Percentiles rank a stretch among this genome's conserved stretches.
These are phyloP conservation scores for Tetramorium alpestre DNA, from an alignment of 1,140 invertebrate genomes.

Conservation along the genomic window DNA sequence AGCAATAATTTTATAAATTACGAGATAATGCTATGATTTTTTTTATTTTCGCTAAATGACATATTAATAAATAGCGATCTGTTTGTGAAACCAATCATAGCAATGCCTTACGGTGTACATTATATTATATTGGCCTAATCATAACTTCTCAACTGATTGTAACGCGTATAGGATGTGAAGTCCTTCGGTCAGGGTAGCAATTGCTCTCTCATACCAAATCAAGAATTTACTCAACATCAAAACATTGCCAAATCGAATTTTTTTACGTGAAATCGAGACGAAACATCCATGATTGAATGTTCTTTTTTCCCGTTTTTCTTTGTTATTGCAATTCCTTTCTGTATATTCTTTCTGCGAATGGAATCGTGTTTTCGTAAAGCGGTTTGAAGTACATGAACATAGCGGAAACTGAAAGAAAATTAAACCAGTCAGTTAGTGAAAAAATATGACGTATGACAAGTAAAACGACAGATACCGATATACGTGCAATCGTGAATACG, in stretches of 20 bases:
- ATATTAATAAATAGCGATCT: neutral
- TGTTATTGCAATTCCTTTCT: neutral
- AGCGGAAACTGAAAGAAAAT: neutral
- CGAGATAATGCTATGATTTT: neutral
- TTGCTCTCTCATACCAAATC: slow-evolving; percentile 22
- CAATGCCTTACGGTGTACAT: neutral
- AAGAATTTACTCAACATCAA: slow-evolving; percentile 34
- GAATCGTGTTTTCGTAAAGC: neutral
- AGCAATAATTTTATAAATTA: neutral
- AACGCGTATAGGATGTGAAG: neutral
- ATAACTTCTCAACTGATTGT: neutral
- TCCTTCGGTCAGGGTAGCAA: neutral
- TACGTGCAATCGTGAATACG: neutral
- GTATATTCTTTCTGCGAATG: neutral
- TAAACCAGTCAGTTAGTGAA: neutral
- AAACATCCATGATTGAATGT: slow-evolving; percentile 58
- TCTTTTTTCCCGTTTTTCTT: neutral
- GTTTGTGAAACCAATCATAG: neutral
- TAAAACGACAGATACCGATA: neutral
- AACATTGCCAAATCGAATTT: slow-evolving; percentile 41
- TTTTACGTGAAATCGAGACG: slow-evolving; percentile 20
- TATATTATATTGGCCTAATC: neutral
- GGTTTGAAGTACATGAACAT: neutral
- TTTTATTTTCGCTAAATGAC: neutral
- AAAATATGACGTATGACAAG: neutral